phyloP scores from a whole-genome alignment of 2,888 invertebrate species.

The Andrena hattorfiana region DNA sequence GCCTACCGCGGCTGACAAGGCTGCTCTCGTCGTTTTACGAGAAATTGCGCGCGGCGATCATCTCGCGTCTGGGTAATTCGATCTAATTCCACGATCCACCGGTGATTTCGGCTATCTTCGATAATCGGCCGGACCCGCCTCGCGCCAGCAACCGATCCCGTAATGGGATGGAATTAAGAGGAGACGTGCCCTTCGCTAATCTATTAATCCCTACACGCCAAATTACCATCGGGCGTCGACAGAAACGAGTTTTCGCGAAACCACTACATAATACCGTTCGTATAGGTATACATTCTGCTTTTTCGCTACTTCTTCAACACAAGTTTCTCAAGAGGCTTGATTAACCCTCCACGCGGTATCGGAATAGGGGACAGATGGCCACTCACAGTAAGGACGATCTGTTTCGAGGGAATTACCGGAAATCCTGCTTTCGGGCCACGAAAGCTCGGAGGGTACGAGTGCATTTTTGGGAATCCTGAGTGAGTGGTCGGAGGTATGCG shows the following conservation, averaged over 20 bases:
- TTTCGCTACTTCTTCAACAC: too few relatives aligned
- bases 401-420: slow-evolving; percentile 26
- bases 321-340: background rate
- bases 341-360: too few relatives aligned
- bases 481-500: slow-evolving; percentile 66
- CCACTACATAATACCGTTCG: slow-evolving; percentile 6
- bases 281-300: too few relatives aligned
- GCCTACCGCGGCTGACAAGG: slow-evolving; percentile 17
- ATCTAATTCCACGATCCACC: slow-evolving; percentile 81
- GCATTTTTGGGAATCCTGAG: slow-evolving; percentile 15
- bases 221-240: slow-evolving; percentile 79
- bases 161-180: slow-evolving; percentile 83
- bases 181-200: slow-evolving; percentile 83
- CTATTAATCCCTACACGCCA: slow-evolving; percentile 82
- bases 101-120: slow-evolving; percentile 81
- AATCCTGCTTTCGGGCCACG: slow-evolving; percentile 10
- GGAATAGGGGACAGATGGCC: background rate
- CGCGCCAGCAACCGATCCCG: slow-evolving; percentile 74
- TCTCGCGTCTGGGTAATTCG: slow-evolving; percentile 76
- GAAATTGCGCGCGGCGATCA: slow-evolving; percentile 66
- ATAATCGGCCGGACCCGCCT: slow-evolving; percentile 80
- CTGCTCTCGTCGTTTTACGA: slow-evolving; percentile 29
- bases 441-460: background rate
- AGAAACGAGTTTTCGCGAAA: slow-evolving; percentile 78
- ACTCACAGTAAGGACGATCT: background rate